Conservation (phyloP, 2,888 invertebrate species). For the Keiferia lycopersicella region DNA sequence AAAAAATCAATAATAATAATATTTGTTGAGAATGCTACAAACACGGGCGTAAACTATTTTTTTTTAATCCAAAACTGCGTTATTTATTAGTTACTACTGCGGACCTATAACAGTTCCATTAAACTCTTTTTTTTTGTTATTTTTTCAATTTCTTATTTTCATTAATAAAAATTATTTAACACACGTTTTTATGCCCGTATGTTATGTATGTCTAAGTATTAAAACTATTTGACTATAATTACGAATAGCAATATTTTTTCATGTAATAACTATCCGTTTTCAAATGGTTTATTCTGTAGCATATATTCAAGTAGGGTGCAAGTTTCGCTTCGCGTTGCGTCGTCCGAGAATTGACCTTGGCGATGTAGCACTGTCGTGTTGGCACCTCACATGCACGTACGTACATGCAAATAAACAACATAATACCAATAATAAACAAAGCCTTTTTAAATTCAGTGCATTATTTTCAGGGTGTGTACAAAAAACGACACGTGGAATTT, state of each 20-base stretch:
- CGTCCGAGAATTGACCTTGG: background rate
- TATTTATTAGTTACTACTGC: no score
- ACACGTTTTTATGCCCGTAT: background rate
- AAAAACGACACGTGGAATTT: no score
- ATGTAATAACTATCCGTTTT: background rate
- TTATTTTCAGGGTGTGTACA: no score
- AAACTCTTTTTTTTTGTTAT: no score
- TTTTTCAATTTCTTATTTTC: background rate
- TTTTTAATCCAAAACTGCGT: no score
- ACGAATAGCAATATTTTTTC: background rate
- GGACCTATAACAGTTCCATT: no score
- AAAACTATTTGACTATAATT: background rate
- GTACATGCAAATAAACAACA: background rate
- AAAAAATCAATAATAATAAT: background rate
- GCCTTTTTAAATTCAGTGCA: no score
- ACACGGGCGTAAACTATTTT: background rate
- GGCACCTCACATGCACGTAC: background rate
- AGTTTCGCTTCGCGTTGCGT: constrained; percentile 48
- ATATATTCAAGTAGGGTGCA: constrained; percentile 32
- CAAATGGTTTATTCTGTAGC: background rate
- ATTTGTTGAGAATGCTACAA: background rate
- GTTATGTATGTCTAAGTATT: background rate
- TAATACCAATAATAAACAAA: no score
- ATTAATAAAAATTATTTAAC: background rate
- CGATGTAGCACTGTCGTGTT: constrained; percentile 7